Evolutionary conservation across 2,113 vertebrate genomes (phyloP).

Genomic region (Anarhynchus alexandrinus): DNA sequence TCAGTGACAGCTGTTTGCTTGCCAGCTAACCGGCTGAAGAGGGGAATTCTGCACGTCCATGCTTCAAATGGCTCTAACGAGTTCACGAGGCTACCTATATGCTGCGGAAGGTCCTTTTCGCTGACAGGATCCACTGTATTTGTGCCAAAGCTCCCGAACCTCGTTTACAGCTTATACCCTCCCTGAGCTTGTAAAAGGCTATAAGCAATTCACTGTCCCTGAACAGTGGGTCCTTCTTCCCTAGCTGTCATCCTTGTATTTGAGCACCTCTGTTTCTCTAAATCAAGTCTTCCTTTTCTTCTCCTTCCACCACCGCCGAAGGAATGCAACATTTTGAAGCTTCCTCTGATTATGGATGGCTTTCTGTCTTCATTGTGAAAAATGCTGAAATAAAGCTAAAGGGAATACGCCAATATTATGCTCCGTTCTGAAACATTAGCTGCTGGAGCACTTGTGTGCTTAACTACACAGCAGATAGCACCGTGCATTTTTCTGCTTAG

Average conservation of each 20-base stretch:
- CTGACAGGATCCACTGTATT: slow-evolving; percentile 33
- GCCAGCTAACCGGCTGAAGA: not conserved
- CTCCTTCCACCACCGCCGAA: not conserved
- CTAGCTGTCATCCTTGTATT: not conserved
- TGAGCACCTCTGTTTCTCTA: slow-evolving; percentile 4
- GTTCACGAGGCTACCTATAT: not conserved
- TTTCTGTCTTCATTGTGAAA: not conserved
- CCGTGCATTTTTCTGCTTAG: not conserved
- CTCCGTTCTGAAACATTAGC: not conserved
- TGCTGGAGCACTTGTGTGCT: not conserved
- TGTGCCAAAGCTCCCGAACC: not conserved
- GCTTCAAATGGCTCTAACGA: not conserved
- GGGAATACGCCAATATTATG: not conserved
- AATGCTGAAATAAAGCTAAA: not conserved
- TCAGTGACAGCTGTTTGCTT: slow-evolving; percentile 31
- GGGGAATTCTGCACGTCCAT: not conserved
- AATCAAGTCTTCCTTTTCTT: not conserved
- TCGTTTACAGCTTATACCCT: not conserved
- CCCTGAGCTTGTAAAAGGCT: slow-evolving; percentile 15
- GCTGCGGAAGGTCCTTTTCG: not conserved
- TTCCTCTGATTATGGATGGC: not conserved
- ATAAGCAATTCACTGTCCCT: slow-evolving; percentile 24
- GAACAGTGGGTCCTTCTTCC: slow-evolving; percentile 36
- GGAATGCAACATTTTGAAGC: not conserved
- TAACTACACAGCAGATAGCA: not conserved